Conservation (phyloP, 1,140 invertebrate species). For the Phymorhynchus buccinoides region DNA sequence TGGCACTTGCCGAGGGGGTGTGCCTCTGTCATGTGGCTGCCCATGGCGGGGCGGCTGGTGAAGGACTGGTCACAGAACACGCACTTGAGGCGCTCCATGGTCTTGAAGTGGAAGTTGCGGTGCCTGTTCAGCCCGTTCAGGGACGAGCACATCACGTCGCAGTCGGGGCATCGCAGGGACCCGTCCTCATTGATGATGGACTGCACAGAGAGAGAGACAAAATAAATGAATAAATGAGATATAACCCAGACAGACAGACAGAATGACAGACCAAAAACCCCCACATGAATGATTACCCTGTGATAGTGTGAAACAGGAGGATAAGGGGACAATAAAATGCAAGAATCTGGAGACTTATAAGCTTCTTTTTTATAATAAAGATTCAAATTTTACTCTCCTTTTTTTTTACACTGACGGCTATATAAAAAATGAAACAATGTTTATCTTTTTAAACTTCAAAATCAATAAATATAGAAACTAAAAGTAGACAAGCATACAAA, state of each 20-base stretch:
- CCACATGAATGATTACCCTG: no score
- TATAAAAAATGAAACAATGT: no score
- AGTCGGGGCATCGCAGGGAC: constrained; percentile 27
- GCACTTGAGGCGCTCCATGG: constrained; percentile 25
- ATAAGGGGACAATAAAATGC: no score
- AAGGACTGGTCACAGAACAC: constrained; percentile 27
- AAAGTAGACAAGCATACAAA: no score
- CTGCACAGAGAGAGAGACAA: neutral
- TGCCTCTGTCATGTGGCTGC: constrained; percentile 7
- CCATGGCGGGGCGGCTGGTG: neutral
- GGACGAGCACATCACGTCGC: constrained; percentile 25
- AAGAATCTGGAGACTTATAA: neutral
- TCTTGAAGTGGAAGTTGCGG: constrained; percentile 28
- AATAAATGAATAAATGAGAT: neutral
- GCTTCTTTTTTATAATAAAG: neutral
- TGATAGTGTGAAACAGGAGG: no score
- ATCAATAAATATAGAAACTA: no score
- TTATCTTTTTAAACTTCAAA: no score
- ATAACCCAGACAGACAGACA: no score
- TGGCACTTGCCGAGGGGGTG: constrained; percentile 15
- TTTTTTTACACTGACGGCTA: no score
- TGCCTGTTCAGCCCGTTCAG: constrained; percentile 31
- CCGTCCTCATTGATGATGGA: neutral
- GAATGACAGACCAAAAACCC: no score
- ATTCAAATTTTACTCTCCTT: no score